phyloP scores from a whole-genome alignment of 37 sponge, comb jelly and placozoan species.

The Mnemiopsis leidyi region DNA sequence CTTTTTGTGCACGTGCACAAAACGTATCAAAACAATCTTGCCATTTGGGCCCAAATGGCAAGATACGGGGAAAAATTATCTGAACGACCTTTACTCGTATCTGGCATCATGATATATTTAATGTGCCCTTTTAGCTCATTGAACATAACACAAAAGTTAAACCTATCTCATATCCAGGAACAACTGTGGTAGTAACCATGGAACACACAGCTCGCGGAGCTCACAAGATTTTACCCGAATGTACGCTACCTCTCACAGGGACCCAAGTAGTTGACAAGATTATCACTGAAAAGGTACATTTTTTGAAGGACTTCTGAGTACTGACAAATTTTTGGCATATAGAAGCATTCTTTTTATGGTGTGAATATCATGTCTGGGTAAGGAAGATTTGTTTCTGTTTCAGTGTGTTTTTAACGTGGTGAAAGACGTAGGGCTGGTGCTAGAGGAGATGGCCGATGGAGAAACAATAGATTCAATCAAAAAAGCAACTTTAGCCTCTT shows the following conservation, averaged over 20 bases:
- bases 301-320: background rate
- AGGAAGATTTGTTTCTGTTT: background rate
- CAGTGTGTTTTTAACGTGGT: constrained; percentile 88
- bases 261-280: constrained; percentile 82
- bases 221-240: constrained; percentile 88
- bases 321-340: background rate
- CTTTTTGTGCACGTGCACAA: too few species aligned
- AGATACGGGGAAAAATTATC: too few species aligned
- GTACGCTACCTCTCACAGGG: constrained; percentile 93
- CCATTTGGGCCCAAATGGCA: too few species aligned
- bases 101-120: too few species aligned
- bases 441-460: constrained; percentile 81
- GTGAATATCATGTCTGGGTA: background rate
- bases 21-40: too few species aligned
- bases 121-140: too few species aligned
- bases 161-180: constrained; percentile 67
- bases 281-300: constrained; percentile 84
- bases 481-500: constrained; percentile 78
- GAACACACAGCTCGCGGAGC: constrained; percentile 85
- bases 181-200: constrained; percentile 97
- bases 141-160: too few species aligned
- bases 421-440: constrained; percentile 70
- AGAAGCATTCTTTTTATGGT: background rate
- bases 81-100: too few species aligned
- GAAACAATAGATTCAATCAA: constrained; percentile 80